These are phyloP conservation scores for Bufo bufo DNA, from an alignment of 2,113 vertebrate genomes.

Conservation along the genomic window DNA sequence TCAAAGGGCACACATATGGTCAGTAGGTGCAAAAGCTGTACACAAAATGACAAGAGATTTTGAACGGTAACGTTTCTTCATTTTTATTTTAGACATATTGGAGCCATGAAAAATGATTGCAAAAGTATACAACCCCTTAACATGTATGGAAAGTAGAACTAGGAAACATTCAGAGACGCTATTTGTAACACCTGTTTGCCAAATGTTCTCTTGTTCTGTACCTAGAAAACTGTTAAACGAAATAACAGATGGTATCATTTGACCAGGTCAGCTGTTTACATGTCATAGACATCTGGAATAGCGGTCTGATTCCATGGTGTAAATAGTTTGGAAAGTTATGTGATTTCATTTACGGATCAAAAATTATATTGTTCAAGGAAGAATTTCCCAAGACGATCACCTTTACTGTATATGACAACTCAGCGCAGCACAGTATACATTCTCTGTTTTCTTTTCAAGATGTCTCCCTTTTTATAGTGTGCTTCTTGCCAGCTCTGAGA, in stretches of 20 bases:
- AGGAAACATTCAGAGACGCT: neutral
- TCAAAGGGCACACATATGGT: no score
- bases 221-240: slow-evolving; percentile 63
- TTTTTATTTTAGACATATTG: neutral
- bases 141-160: no score
- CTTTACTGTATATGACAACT: slow-evolving; percentile 48
- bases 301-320: slow-evolving; percentile 54
- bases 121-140: neutral
- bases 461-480: slow-evolving; percentile 32
- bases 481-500: slow-evolving; percentile 39
- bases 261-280: slow-evolving; percentile 57
- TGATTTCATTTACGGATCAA: slow-evolving; percentile 58
- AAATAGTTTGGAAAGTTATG: slow-evolving; percentile 58
- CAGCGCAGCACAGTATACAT: slow-evolving; percentile 22
- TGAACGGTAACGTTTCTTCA: neutral
- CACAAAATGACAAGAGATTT: no score
- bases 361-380: slow-evolving; percentile 56
- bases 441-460: slow-evolving; percentile 49
- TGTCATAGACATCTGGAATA: slow-evolving; percentile 66
- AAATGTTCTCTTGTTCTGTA: slow-evolving; percentile 54
- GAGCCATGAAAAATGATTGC: neutral
- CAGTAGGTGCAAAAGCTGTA: no score
- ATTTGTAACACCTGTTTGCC: slow-evolving; percentile 59
- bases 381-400: slow-evolving; percentile 40
- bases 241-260: slow-evolving; percentile 63